Base-by-base conservation (phyloP, 2,797 vertebrate genomes). In the Hippocampus kuda region DNA sequence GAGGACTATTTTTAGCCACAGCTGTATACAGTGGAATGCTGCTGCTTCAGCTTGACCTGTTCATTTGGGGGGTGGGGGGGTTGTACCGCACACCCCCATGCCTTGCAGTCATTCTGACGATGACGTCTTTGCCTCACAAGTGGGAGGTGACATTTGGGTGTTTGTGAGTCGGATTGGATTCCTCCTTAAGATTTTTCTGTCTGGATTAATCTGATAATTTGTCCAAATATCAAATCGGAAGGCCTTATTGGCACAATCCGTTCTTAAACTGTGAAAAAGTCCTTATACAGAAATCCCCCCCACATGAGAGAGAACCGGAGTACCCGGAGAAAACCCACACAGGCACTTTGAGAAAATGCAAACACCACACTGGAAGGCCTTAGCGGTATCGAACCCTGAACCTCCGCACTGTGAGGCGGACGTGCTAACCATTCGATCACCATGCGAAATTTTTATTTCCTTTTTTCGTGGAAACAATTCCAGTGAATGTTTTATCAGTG, bases 171-270 rank as follows among this genome's bases (percentile, higher is more conserved):
- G 74, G 81, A 75, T 75, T 60, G 22, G 22, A 51, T 68, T 82
- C 54, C 68, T 76, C 65, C 70, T 46, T 84, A 66, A 81, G 80
- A 74, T 49, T 56, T 79, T 76, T 74, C 60, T 72, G 76, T 67
- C 72, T 75, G 70, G 79, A 68, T 68, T 54, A 68, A 64, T 74
- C 65, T 82, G 84, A 85, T 82, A 82, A 74, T 65, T 66, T 87
- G 84, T 86, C 85, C 79, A 70, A 83, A 73, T 86, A 71, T 79
- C 69, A 69, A 73, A 69, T 83, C 79, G 78, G 71, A 77, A 62
- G 60, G 63, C 30, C 71, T 75, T 68, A 68, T 81, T 73, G 75
- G 79, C 70, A 68, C 61, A 72, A 38, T 38, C 34, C 7, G 34
- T 38, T 38, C 34, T 38, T 38, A 38, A 7, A 8, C 34, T 38